Percentiles rank a stretch among this genome's conserved stretches.
These are phyloP conservation scores for Furnarius figulus DNA, from an alignment of 2,113 vertebrate species.

Conservation along the genomic window DNA sequence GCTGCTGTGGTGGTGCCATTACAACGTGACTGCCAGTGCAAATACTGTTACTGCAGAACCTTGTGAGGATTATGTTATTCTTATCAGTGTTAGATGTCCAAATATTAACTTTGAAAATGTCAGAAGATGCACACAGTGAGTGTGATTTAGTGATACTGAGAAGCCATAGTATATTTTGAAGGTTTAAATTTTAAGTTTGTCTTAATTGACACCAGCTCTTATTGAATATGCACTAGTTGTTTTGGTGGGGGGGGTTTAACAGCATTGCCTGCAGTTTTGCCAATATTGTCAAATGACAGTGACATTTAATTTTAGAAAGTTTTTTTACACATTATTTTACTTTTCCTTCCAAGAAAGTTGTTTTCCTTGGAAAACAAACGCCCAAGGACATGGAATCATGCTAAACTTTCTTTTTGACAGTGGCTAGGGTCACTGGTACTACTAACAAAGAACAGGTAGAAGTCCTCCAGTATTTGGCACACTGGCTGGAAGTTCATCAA, in stretches of 20 bases:
- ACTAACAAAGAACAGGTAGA: not conserved
- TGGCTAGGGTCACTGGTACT: not conserved
- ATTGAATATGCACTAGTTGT: not conserved
- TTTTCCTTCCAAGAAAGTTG: not conserved
- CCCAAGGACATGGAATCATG: not conserved
- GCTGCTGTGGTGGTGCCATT: not conserved
- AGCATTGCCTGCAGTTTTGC: not conserved
- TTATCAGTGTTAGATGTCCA: not conserved
- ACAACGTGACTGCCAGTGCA: not conserved
- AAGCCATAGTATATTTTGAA: not conserved
- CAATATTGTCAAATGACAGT: not conserved
- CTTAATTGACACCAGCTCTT: not conserved
- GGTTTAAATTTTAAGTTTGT: not conserved
- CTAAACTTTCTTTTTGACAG: not conserved
- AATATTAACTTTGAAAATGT: conserved; percentile 3
- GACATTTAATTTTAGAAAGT: not conserved
- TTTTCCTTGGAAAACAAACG: not conserved
- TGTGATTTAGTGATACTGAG: not conserved
- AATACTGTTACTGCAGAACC: not conserved
- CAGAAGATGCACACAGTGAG: not conserved
- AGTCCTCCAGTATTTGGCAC: not conserved
- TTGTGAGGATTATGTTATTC: not conserved
- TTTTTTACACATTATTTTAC: not conserved
- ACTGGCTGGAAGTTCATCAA: not conserved
- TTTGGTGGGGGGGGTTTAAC: not conserved